A percentile compares a stretch with the other conserved stretches of the same genome.
phyloP scores from a whole-genome alignment of 2,888 invertebrate species.

The Amiota mariae region DNA sequence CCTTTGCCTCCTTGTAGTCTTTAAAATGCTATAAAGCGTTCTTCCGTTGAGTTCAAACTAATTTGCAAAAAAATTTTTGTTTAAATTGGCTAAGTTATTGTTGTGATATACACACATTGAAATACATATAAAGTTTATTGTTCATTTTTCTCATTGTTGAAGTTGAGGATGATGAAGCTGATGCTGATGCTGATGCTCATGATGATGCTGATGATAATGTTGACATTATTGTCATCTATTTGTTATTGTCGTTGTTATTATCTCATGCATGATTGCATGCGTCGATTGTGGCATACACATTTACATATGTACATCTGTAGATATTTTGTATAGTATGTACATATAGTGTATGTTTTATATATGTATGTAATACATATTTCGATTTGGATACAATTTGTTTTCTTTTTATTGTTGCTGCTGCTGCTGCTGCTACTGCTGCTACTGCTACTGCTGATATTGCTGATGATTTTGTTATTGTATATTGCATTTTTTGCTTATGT shows the following conservation, averaged over 20 bases:
- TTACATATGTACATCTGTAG: no score
- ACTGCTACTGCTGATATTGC: no score
- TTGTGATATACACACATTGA: slow-evolving; percentile 30
- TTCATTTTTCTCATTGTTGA: slow-evolving; percentile 7
- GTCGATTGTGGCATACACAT: background rate
- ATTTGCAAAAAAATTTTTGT: slow-evolving; percentile 51
- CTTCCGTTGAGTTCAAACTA: slow-evolving; percentile 54
- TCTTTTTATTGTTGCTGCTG: background rate
- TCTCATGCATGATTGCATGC: slow-evolving; percentile 17
- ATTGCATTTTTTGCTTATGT: background rate
- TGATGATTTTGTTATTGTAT: background rate
- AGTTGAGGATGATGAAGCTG: background rate
- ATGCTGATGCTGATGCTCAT: background rate
- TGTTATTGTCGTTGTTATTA: background rate
- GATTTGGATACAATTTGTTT: background rate
- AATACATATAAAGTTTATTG: background rate
- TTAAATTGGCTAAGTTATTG: slow-evolving; percentile 58
- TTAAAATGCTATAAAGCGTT: background rate
- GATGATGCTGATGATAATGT: slow-evolving; percentile 1
- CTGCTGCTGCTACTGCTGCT: no score
- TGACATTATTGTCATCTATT: slow-evolving; percentile 2
- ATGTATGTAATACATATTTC: background rate
- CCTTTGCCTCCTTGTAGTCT: background rate
- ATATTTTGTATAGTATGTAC: background rate
- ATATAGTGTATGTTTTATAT: background rate